Conservation (phyloP, 2,797 vertebrate species). For the Acanthurus lineatus region DNA sequence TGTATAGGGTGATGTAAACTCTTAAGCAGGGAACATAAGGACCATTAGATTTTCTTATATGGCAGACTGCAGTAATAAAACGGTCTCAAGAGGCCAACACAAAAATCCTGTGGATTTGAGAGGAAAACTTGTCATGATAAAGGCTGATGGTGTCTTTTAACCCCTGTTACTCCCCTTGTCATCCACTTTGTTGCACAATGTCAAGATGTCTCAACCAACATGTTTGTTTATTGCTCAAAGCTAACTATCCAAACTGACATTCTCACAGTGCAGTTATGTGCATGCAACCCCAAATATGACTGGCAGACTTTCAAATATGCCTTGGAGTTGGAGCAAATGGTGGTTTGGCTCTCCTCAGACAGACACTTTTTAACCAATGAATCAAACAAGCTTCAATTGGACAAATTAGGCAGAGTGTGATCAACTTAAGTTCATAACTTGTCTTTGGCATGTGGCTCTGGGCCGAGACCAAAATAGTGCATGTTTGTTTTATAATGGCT, state of each 20-base stretch:
- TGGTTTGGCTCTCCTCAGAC: conserved; percentile 74
- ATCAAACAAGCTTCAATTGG: conserved; percentile 74
- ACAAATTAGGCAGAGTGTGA: conserved; percentile 80
- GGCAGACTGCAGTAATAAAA: conserved; percentile 33
- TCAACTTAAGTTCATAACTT: conserved; percentile 69
- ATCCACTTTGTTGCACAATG: conserved; percentile 57
- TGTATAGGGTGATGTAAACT: conserved; percentile 36
- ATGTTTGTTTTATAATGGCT: conserved; percentile 51
- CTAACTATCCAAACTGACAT: conserved; percentile 74
- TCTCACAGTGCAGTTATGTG: conserved; percentile 70
- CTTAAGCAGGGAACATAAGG: conserved; percentile 36
- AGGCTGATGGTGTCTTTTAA: conserved; percentile 52
- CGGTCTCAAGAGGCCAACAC: conserved; percentile 47
- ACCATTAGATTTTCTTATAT: conserved; percentile 40
- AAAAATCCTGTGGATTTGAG: conserved; percentile 50
- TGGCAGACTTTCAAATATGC: conserved; percentile 83
- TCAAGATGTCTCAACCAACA: conserved; percentile 40
- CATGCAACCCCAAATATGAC: conserved; percentile 76
- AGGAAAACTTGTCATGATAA: conserved; percentile 21
- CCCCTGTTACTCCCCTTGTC: conserved; percentile 60
- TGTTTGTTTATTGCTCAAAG: conserved; percentile 70
- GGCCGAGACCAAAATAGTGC: conserved; percentile 31
- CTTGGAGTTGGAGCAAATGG: conserved; percentile 69
- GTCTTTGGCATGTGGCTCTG: conserved; percentile 66
- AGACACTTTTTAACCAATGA: conserved; percentile 69